A percentile compares a stretch with the other conserved stretches of the same genome.
Evolutionary conservation across 2,797 vertebrate genomes (phyloP).

Genomic region (Emys orbicularis): DNA sequence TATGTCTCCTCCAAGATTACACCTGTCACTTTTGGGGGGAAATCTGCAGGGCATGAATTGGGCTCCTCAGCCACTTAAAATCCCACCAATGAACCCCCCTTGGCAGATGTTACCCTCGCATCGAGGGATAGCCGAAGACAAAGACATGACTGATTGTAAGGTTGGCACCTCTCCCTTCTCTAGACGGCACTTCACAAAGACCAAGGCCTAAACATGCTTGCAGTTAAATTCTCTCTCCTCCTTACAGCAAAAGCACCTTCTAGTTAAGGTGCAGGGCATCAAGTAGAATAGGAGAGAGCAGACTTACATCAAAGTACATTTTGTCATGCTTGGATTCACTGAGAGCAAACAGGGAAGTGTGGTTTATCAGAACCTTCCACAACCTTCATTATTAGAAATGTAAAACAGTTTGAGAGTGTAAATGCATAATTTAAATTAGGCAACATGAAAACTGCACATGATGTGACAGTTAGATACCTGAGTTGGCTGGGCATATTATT

Average conservation of each 20-base stretch:
- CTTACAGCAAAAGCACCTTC: not conserved
- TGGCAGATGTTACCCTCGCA: too few species aligned
- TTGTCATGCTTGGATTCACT: not conserved
- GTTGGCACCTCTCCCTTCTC: not conserved
- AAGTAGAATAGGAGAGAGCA: not conserved
- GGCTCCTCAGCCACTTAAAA: too few species aligned
- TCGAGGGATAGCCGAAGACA: too few species aligned
- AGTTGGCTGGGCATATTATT: not conserved
- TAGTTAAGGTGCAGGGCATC: not conserved
- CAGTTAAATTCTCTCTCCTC: not conserved
- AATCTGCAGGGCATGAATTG: too few species aligned
- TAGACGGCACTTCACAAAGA: not conserved
- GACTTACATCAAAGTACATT: not conserved
- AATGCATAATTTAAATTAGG: accelerated
- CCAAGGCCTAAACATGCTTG: not conserved
- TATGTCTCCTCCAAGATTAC: too few species aligned
- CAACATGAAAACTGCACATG: not conserved
- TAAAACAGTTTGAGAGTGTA: accelerated
- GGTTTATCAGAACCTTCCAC: not conserved
- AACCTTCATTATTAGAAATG: not conserved
- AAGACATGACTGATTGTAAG: not conserved
- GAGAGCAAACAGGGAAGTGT: not conserved
- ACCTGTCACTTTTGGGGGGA: too few species aligned
- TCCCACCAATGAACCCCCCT: too few species aligned
- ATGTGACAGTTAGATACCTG: not conserved